Percentiles rank a stretch among this genome's conserved stretches.
phyloP scores from a whole-genome alignment of 1,140 invertebrate species.

The Nomia melanderi region DNA sequence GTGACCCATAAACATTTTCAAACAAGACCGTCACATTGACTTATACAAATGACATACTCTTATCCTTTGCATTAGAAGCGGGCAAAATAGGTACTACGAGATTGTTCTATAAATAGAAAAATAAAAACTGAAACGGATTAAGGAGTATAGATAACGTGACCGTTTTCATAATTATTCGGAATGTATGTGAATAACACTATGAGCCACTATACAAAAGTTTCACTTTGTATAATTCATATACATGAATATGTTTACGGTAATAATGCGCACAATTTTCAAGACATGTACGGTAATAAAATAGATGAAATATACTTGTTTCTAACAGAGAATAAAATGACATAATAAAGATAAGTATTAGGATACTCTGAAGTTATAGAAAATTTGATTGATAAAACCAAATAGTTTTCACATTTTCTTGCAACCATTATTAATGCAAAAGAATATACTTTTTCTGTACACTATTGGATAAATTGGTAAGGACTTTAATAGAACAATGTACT shows the following conservation, averaged over 20 bases:
- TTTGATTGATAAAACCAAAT: no score
- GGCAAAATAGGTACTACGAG: neutral
- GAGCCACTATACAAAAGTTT: conserved; percentile 7
- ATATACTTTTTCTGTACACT: no score
- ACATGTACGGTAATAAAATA: neutral
- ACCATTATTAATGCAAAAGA: no score
- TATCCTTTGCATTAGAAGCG: neutral
- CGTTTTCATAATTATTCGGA: no score
- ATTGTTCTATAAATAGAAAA: neutral
- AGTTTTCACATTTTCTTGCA: no score
- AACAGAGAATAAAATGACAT: no score
- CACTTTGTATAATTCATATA: conserved; percentile 12
- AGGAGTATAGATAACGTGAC: neutral
- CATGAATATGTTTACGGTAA: neutral
- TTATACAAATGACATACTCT: no score
- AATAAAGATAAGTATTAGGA: no score
- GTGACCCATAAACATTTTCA: neutral
- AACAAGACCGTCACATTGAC: neutral
- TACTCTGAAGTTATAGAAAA: no score
- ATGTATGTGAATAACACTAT: neutral
- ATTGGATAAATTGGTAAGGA: no score
- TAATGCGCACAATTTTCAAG: neutral
- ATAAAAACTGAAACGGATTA: neutral
- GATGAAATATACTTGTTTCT: no score
- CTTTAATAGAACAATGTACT: no score